Conservation (phyloP, 2,797 vertebrate species). For the Labroides dimidiatus region DNA sequence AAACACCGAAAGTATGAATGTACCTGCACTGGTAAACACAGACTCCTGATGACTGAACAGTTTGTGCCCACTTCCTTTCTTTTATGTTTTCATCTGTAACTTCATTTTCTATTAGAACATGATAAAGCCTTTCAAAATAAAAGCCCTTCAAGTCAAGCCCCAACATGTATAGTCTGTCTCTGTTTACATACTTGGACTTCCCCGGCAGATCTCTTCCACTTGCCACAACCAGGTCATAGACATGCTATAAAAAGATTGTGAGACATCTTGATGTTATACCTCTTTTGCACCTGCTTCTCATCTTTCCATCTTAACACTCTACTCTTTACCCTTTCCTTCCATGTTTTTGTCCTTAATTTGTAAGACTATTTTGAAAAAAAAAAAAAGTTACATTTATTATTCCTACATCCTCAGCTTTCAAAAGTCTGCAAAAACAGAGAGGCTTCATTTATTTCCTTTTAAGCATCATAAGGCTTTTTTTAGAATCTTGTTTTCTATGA, state of each 20-base stretch:
- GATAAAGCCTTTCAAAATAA: constrained; percentile 5
- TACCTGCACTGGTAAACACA: constrained; percentile 1
- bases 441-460: constrained; percentile 4
- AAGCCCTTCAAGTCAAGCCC: neutral
- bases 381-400: constrained; percentile 5
- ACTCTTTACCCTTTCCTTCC: neutral
- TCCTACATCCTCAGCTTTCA: constrained; percentile 5
- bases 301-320: neutral
- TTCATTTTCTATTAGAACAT: neutral
- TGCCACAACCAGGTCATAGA: constrained; percentile 26
- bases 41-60: neutral
- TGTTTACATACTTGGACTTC: constrained; percentile 35
- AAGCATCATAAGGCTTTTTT: neutral
- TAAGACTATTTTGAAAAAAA: too few relatives aligned
- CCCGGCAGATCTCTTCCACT: constrained; percentile 19
- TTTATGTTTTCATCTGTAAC: neutral
- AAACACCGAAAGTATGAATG: neutral
- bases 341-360: neutral
- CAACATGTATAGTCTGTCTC: neutral
- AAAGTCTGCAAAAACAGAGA: constrained; percentile 1
- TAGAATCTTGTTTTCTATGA: neutral
- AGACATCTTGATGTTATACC: constrained; percentile 22
- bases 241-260: constrained; percentile 62
- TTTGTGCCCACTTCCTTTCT: neutral
- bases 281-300: constrained; percentile 42